Conservation (phyloP, 2,113 vertebrate species). For the Mormoops blainvillei region DNA sequence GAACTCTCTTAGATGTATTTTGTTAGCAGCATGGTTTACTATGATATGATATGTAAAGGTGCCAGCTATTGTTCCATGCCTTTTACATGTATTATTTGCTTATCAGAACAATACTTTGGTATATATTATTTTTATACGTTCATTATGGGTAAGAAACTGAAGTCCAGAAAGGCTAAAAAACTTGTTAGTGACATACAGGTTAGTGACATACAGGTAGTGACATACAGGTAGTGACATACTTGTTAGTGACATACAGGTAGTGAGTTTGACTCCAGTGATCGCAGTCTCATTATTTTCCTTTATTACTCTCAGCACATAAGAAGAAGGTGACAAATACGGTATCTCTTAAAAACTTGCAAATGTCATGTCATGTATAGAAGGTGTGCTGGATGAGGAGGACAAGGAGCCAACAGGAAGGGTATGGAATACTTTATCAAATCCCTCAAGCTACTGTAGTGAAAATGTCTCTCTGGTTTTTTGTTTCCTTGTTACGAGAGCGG, state of each 20-base stretch:
- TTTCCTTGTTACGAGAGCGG: not conserved
- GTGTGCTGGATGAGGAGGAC: not conserved
- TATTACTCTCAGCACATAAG: not conserved
- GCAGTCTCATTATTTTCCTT: not conserved
- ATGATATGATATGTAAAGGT: not conserved
- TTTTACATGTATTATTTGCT: not conserved
- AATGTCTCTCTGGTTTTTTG: not conserved
- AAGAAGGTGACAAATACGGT: not conserved
- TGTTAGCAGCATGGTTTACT: not conserved
- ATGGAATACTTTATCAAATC: not conserved
- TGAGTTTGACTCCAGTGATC: not conserved
- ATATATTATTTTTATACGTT: not conserved
- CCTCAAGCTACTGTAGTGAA: not conserved
- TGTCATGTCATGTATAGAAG: not conserved
- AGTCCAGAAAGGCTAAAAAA: not conserved
- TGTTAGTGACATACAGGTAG: not conserved
- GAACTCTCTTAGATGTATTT: not conserved
- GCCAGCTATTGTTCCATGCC: not conserved
- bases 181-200: not conserved
- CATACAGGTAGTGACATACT: not conserved
- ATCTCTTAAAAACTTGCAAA: slow-evolving; percentile 2
- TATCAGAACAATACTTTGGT: not conserved
- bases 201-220: not conserved
- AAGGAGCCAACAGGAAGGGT: not conserved
- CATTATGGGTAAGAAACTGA: not conserved